phyloP scores from a whole-genome alignment of 92 coral and sea anemone genomes.

The Pocillopora meandrina region DNA sequence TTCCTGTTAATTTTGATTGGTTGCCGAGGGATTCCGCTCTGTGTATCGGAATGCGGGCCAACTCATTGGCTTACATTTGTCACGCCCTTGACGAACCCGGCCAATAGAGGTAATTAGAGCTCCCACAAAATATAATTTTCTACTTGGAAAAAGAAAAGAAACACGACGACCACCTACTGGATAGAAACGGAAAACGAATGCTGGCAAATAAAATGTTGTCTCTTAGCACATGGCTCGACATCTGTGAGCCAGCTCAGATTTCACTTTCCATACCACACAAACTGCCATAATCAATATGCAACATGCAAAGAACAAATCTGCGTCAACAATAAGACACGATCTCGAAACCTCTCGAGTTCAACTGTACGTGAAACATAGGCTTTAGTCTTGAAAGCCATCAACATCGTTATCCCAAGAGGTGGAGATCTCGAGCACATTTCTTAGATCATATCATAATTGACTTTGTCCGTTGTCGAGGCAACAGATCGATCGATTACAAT shows the following conservation, averaged over 20 bases:
- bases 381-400: conserved; percentile 6
- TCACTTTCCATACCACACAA: conserved; percentile 31
- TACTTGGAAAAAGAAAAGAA: conserved; percentile 36
- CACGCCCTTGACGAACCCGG: conserved; percentile 29
- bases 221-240: conserved; percentile 44
- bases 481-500: conserved; percentile 25
- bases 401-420: background rate
- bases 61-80: conserved; percentile 62
- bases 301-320: background rate
- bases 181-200: conserved; percentile 36
- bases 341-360: background rate
- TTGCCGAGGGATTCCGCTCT: conserved; percentile 75
- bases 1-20: conserved; percentile 89
- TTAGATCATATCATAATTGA: conserved; percentile 33
- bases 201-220: conserved; percentile 30
- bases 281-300: background rate
- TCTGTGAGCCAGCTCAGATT: conserved; percentile 43
- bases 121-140: conserved; percentile 35
- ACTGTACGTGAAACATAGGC: background rate
- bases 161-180: conserved; percentile 41
- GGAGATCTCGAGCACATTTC: conserved; percentile 19
- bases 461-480: conserved; percentile 45
- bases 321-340: background rate
- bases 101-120: conserved; percentile 37
- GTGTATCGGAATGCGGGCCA: conserved; percentile 80